Evolutionary conservation across 2,113 vertebrate species (phyloP).

Genomic region (Oryzias melastigma): DNA sequence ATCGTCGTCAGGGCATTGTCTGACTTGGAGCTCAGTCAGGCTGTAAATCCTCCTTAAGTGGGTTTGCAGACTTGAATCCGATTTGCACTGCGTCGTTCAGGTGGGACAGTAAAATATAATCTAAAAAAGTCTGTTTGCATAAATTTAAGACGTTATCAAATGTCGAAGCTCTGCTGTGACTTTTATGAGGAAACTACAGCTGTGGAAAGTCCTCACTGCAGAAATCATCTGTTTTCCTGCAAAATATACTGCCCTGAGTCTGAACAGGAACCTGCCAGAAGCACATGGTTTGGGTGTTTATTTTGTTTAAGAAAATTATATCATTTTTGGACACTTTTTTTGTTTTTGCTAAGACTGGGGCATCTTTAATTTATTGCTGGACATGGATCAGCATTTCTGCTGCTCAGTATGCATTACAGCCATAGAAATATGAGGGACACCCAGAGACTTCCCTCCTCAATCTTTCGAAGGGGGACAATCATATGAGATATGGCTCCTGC

Average conservation of each 20-base stretch:
- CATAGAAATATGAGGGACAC: background rate
- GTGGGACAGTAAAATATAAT: slow-evolving; percentile 3
- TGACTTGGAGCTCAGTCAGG: background rate
- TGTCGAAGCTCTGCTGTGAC: background rate
- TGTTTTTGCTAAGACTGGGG: background rate
- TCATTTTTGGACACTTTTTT: background rate
- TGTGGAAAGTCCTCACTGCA: slow-evolving; percentile 8
- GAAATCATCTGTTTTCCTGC: background rate
- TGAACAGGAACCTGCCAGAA: background rate
- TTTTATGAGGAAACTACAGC: background rate
- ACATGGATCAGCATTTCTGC: slow-evolving; percentile 6
- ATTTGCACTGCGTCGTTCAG: background rate
- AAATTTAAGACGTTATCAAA: slow-evolving; percentile 1
- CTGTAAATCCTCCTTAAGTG: background rate
- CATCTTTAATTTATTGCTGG: too few species aligned
- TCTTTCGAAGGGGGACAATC: background rate
- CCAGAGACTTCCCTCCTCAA: too few species aligned
- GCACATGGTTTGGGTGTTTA: background rate
- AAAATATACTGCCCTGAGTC: too few species aligned
- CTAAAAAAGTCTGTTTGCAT: background rate
- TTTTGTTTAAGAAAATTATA: background rate
- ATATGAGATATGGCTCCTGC: slow-evolving; percentile 22
- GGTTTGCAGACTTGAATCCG: slow-evolving; percentile 1
- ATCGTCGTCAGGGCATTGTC: background rate
- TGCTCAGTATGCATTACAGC: background rate